These are phyloP conservation scores for Coremacera marginata DNA, from an alignment of 2,888 invertebrate species.

Conservation along the genomic window DNA sequence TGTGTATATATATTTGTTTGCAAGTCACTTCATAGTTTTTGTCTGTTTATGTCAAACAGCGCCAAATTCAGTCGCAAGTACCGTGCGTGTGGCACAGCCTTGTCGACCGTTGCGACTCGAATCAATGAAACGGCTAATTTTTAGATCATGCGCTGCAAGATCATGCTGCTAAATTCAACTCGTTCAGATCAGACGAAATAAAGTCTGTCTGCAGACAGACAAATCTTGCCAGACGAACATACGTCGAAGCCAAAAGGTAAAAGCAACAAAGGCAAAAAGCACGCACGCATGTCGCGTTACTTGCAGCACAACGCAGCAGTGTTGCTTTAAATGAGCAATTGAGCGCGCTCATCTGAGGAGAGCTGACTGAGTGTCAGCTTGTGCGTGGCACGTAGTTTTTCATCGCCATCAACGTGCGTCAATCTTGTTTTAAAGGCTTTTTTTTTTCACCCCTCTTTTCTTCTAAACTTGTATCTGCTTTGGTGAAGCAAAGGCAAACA, in stretches of 20 bases:
- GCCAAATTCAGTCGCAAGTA: not conserved
- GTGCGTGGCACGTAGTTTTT: slow-evolving; percentile 31
- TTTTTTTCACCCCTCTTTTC: too few relatives aligned
- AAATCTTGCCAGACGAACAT: not conserved
- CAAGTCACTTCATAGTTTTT: slow-evolving; percentile 43
- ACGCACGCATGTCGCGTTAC: not conserved
- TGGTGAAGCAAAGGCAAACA: not conserved
- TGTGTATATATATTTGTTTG: slow-evolving; percentile 6
- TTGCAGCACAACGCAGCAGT: not conserved
- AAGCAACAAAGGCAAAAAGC: not conserved
- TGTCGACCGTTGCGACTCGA: not conserved
- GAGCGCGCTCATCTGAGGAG: not conserved
- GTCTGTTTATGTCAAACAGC: slow-evolving; percentile 27
- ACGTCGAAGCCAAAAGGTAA: not conserved
- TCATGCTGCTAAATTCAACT: too few relatives aligned
- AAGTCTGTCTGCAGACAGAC: not conserved
- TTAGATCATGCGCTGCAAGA: not conserved
- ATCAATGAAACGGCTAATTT: slow-evolving; percentile 3
- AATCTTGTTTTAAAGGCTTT: too few relatives aligned
- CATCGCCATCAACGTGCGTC: not conserved
- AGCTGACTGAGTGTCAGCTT: slow-evolving; percentile 5
- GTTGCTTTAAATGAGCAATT: too few relatives aligned
- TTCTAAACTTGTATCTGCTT: not conserved
- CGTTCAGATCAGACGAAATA: not conserved
- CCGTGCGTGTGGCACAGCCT: not conserved